Evolutionary conservation across 2,888 invertebrate genomes (phyloP).

Genomic region (Dione juno): DNA sequence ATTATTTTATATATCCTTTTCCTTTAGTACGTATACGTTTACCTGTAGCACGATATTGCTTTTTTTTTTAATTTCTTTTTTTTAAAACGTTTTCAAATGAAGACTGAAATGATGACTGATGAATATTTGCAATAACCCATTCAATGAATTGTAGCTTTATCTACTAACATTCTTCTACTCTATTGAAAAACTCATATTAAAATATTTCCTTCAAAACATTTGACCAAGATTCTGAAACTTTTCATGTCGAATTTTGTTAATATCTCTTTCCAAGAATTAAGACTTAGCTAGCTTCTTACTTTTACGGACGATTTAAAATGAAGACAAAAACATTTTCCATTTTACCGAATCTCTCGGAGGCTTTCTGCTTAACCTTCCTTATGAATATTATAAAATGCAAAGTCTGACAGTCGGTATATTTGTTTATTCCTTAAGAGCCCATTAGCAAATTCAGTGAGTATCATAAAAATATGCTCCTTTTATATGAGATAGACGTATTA

Average conservation of each 20-base stretch:
- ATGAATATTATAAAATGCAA: conserved; percentile 47
- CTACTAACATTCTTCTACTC: too few relatives aligned
- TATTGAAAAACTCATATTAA: not conserved
- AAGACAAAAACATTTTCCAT: conserved; percentile 38
- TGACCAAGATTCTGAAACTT: conserved; percentile 18
- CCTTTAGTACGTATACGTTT: too few relatives aligned
- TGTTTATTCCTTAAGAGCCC: conserved; percentile 42
- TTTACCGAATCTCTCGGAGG: conserved; percentile 27
- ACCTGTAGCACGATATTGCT: too few relatives aligned
- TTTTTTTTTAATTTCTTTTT: too few relatives aligned
- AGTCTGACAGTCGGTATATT: conserved; percentile 42
- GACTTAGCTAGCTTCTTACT: conserved; percentile 18
- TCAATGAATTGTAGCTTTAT: too few relatives aligned
- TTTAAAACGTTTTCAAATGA: too few relatives aligned
- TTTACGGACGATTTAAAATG: conserved; percentile 34
- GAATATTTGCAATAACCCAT: not conserved
- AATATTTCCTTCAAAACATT: conserved; percentile 3
- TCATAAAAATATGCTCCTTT: conserved; percentile 2
- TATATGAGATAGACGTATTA: not conserved
- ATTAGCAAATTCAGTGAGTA: conserved; percentile 40
- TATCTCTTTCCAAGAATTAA: conserved; percentile 31
- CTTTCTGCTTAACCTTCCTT: conserved; percentile 39
- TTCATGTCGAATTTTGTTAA: conserved; percentile 25
- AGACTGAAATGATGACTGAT: too few relatives aligned
- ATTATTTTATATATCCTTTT: not conserved